Evolutionary conservation across 2,888 invertebrate species (phyloP), one percentile per base, ranked within the genome.

Genomic region (Mantis religiosa): DNA sequence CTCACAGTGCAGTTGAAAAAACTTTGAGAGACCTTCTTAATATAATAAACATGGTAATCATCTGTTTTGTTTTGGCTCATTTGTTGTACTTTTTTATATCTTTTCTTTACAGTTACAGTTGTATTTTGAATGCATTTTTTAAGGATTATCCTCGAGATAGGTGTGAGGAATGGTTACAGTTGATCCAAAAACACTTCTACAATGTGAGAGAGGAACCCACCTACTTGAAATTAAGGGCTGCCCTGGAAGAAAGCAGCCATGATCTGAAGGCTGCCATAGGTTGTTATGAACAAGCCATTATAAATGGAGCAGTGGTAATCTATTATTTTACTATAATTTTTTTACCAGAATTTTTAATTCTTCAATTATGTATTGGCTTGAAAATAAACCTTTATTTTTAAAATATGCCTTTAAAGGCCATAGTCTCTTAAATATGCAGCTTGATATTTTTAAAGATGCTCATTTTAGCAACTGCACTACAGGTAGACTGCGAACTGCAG

Each of bases 141-240:
- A 27, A 89, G 89, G 89, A 87, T 12, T 95, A 94, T 91, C 94
- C 94, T 2, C 93, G 93, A 93, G 93, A 94, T 85, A 95, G 95
- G 89, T 94, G 95, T 89, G 94, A 94, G 6, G 93, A 93, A 14
- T 95, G 95, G 95, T 92, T 95, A 2, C 93, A 94, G 0, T 93
- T 94, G 0, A 93, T 95, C n/a, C 92, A 94, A 0, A 92, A 93
- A 2, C 93, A 94, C 1, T 94, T 93, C 90, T 93, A 93, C 0
- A 87, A 91, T 0, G 93, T 94, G 0, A 93, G 93, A 0, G 92
- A 93, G 4, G 92, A 92, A 0, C 94, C 95, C 0, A 93, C 93
- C 1, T 95, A 95, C 91, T 95, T 95, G 95, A 95, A 95, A 91
- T 95, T 95, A 89, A 92, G 95, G 1, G 95, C 95, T 0, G 94